A percentile compares a stretch with the other conserved stretches of the same genome.
These are phyloP conservation scores for Trematomus loennbergii DNA, from an alignment of 2,113 vertebrate genomes.

Conservation along the genomic window DNA sequence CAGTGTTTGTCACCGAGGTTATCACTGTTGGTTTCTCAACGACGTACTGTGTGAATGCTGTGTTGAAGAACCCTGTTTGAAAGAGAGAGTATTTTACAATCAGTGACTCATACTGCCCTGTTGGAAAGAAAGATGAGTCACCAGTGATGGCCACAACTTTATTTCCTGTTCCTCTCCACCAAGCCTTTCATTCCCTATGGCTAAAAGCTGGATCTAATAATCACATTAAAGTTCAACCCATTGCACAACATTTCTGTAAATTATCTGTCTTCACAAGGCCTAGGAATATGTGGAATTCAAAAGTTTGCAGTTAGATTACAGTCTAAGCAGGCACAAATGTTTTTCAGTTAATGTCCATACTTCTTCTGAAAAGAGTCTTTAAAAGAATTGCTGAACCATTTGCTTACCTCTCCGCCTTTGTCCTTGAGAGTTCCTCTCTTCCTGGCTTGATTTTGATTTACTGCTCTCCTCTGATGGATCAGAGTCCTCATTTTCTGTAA, in stretches of 20 bases:
- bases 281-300: background rate
- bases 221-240: background rate
- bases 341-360: background rate
- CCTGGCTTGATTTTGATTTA: constrained; percentile 89
- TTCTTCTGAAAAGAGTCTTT: background rate
- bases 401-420: constrained; percentile 80
- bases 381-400: constrained; percentile 17
- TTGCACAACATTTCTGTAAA: background rate
- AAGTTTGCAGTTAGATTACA: background rate
- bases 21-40: constrained; percentile 61
- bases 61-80: constrained; percentile 77
- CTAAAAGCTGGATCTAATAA: background rate
- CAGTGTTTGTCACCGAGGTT: constrained; percentile 44
- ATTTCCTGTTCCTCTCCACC: background rate
- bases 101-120: background rate
- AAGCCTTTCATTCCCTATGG: background rate
- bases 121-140: background rate
- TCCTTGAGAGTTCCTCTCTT: constrained; percentile 83
- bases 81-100: constrained; percentile 3
- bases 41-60: constrained; percentile 80
- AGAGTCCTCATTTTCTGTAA: constrained; percentile 90
- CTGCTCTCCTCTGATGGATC: constrained; percentile 89
- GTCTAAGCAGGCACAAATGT: background rate
- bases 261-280: background rate
- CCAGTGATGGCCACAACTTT: background rate